These are phyloP conservation scores for Alcedo atthis DNA, from an alignment of 2,797 vertebrate species.

Conservation along the genomic window DNA sequence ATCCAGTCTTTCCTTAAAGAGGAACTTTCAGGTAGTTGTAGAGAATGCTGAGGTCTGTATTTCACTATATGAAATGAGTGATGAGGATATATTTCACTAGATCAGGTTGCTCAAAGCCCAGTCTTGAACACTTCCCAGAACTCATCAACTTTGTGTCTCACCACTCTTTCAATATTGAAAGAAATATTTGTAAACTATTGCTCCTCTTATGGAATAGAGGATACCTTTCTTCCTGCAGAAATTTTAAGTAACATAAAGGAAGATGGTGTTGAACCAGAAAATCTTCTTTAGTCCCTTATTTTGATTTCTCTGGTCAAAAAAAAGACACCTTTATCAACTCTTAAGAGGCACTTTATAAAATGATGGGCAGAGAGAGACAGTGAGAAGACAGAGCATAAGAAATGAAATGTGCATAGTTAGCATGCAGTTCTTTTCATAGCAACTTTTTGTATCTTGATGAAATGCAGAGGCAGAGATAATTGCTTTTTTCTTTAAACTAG, in stretches of 20 bases:
- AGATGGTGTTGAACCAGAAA: not conserved
- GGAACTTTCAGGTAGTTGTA: too few species aligned
- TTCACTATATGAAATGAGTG: too few species aligned
- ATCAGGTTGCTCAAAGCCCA: too few species aligned
- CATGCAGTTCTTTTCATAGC: not conserved
- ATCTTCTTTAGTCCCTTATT: not conserved
- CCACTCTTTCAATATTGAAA: not conserved
- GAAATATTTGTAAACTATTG: not conserved
- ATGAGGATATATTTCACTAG: too few species aligned
- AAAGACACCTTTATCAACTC: not conserved
- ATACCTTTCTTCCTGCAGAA: not conserved
- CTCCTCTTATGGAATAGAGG: not conserved
- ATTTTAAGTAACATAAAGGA: not conserved
- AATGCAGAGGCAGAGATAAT: not conserved
- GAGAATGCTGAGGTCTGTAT: too few species aligned
- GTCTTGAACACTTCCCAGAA: not conserved
- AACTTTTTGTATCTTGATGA: not conserved
- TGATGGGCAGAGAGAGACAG: not conserved
- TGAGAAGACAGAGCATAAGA: not conserved
- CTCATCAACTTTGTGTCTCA: not conserved
- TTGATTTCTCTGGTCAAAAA: not conserved
- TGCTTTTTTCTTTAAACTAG: not conserved
- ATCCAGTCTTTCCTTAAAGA: too few species aligned
- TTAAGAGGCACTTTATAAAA: not conserved
- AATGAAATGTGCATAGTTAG: fast-evolving